Evolutionary conservation across 2,888 invertebrate genomes (phyloP).

Genomic region (Cremastinae sp.): DNA sequence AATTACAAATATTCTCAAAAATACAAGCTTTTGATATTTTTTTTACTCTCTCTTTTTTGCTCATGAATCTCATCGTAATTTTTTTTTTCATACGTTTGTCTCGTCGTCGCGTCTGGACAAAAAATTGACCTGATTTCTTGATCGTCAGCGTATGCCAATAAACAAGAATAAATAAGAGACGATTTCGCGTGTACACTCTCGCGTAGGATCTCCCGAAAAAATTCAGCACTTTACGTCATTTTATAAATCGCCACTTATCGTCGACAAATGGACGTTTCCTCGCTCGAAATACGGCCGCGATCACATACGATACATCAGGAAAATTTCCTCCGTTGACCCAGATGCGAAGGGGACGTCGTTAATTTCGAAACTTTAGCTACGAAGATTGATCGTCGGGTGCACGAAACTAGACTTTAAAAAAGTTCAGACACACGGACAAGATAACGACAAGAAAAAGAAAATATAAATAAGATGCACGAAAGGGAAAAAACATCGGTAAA

Average conservation of each 20-base stretch:
- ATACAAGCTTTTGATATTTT: no score
- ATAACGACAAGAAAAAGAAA: no score
- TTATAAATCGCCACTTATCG: constrained; percentile 48
- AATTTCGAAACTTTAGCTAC: constrained; percentile 41
- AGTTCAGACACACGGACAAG: constrained; percentile 9
- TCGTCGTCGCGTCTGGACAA: no score
- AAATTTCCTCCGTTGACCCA: constrained; percentile 46
- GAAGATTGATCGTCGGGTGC: constrained; percentile 26
- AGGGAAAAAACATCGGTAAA: no score
- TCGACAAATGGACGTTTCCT: constrained; percentile 38
- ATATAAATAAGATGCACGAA: no score
- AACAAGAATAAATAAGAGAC: neutral
- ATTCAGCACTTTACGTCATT: constrained; percentile 31
- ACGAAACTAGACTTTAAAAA: constrained; percentile 23
- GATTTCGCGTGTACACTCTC: no score
- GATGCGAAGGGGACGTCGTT: constrained; percentile 29
- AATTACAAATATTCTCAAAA: no score
- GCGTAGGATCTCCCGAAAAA: no score
- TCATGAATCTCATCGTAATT: no score
- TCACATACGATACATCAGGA: constrained; percentile 16
- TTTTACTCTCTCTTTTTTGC: no score
- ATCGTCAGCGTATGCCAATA: neutral
- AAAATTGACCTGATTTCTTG: no score
- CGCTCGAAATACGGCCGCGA: constrained; percentile 27
- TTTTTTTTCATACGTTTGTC: no score